Conservation (phyloP, 2,113 vertebrate species). For the Lathamus discolor region DNA sequence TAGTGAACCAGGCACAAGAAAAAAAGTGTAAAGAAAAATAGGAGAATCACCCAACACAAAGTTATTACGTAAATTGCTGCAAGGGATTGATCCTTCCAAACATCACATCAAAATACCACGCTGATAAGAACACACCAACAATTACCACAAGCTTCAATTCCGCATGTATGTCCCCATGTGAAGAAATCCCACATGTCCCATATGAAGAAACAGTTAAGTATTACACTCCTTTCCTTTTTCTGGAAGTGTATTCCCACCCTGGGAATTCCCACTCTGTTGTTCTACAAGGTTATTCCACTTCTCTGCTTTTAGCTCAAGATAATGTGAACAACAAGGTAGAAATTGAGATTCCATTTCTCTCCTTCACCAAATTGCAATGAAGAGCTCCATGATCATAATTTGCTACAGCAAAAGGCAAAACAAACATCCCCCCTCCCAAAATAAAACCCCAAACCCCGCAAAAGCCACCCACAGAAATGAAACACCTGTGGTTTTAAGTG, state of each 20-base stretch:
- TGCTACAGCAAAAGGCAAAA: background rate
- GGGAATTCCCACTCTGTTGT: background rate
- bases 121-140: conserved; percentile 54
- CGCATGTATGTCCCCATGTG: background rate
- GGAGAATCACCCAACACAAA: conserved; percentile 62
- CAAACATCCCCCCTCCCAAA: background rate
- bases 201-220: background rate
- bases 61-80: conserved; percentile 74
- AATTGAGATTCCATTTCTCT: background rate
- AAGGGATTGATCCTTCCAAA: conserved; percentile 75
- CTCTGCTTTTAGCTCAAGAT: conserved; percentile 12
- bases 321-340: background rate
- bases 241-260: background rate
- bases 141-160: conserved; percentile 51
- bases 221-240: background rate
- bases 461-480: background rate
- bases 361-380: background rate
- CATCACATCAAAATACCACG: conserved; percentile 58
- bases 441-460: background rate
- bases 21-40: conserved; percentile 68
- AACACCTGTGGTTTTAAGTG: background rate
- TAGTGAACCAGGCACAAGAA: conserved; percentile 43
- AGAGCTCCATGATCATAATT: background rate
- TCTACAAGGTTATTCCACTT: conserved; percentile 13
- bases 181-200: background rate